These are phyloP conservation scores for Anthrax anthrax DNA, from an alignment of 2,888 invertebrate genomes.

Conservation along the genomic window DNA sequence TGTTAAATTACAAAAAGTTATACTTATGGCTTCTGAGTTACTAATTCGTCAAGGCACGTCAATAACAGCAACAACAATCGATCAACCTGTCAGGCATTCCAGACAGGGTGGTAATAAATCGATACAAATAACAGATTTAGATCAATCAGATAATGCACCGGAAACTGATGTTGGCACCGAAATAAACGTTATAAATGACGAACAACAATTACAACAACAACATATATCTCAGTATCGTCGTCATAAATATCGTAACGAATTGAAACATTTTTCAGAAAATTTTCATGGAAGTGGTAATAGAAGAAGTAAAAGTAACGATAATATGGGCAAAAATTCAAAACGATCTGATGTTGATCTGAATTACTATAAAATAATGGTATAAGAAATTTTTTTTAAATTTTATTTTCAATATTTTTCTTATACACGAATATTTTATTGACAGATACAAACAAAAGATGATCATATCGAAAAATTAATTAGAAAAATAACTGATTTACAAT, in stretches of 20 bases:
- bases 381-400: background rate
- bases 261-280: constrained; percentile 25
- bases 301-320: constrained; percentile 23
- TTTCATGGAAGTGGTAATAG: constrained; percentile 14
- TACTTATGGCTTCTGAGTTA: constrained; percentile 10
- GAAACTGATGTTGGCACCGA: background rate
- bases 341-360: background rate
- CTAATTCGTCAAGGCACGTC: no score
- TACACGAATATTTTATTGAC: no score
- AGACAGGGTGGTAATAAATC: background rate
- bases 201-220: background rate
- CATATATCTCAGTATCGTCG: constrained; percentile 8
- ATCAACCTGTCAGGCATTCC: background rate
- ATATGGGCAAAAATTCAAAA: background rate
- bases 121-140: constrained; percentile 23
- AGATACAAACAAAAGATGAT: constrained; percentile 45
- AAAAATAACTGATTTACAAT: constrained; percentile 43
- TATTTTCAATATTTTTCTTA: constrained; percentile 1
- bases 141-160: constrained; percentile 18
- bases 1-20: no score
- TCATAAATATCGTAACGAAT: constrained; percentile 15
- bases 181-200: no score
- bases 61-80: no score
- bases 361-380: background rate
- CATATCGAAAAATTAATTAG: constrained; percentile 47